Base-by-base conservation (phyloP, 2,888 invertebrate species). In the Drosophila pseudotalamancana region DNA sequence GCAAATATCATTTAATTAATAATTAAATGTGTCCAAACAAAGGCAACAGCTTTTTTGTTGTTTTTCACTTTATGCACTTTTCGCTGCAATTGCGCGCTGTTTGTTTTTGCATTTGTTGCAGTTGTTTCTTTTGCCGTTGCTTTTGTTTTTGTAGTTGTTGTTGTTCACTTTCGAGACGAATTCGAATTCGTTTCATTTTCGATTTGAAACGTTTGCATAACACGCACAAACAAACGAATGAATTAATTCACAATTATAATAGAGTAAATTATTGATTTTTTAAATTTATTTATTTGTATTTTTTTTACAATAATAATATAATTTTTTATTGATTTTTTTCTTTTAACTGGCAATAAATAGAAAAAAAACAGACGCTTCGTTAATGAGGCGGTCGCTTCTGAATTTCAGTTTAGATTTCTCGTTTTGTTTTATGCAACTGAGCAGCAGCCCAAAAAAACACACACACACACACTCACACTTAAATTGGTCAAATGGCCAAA, bases 351-450 rank as follows among this genome's bases (percentile, higher is more conserved):
- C 35, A 31, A 35, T n/a, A 16, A 35, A 32, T 21, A 27, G 16
- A n/a, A 40, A 50, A n/a, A n/a, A 18, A 39, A n/a, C 23, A 31
- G 25, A 16, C 32, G 12, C 49, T 37, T 9, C 16, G 8, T 49
- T 37, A 18, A 23, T 62, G 21, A 12, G 54, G 50, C 54, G 31
- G 64, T 32, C 37, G 51, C 65, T 48, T 29, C 34, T 45, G 53
- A 75, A 63, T 79, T 79, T 59, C 46, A 51, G 55, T 55, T 68
- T 46, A 25, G 51, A 59, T 55, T 59, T 76, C 61, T 42, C 71
- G 66, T 69, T 63, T 70, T 77, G 68, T 77, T 81, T 81, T 81
- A 86, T 81, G 81, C 83, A 81, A 81, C 80, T 83, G 83, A 74
- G 59, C 68, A 68, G 67, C 72, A 57, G 71, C 43, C 43, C 69